Evolutionary conservation across 2,888 invertebrate genomes (phyloP).

Genomic region (Cistogaster globosa): DNA sequence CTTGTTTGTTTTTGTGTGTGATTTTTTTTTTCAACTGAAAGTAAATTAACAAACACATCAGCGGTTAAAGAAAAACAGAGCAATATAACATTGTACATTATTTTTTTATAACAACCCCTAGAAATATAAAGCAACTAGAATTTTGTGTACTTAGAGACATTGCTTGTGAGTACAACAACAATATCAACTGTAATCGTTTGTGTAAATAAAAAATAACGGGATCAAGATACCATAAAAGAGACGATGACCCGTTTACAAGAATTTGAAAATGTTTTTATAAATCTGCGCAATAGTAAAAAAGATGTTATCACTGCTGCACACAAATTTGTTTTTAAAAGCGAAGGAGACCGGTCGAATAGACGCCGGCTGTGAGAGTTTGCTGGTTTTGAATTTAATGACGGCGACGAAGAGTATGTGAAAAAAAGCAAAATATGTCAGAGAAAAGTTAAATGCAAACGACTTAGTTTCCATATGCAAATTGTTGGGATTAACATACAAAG

Average conservation of each 20-base stretch:
- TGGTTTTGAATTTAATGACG: no score
- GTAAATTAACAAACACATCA: no score
- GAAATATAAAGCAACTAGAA: neutral
- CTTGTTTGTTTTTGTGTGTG: no score
- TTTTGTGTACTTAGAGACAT: neutral
- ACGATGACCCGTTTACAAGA: neutral
- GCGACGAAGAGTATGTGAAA: no score
- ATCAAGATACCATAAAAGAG: neutral
- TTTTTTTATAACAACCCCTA: neutral
- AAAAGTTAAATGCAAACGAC: constrained; percentile 40
- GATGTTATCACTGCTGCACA: constrained; percentile 23
- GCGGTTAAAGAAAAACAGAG: neutral
- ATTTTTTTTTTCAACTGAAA: no score
- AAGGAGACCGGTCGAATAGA: constrained; percentile 41
- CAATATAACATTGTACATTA: neutral
- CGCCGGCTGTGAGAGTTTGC: constrained; percentile 23
- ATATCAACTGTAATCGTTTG: neutral
- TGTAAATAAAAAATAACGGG: neutral
- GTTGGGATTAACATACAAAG: constrained; percentile 26
- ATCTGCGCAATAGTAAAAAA: neutral
- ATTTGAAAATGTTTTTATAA: constrained; percentile 2
- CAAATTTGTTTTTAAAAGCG: constrained; percentile 23
- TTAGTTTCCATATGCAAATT: constrained; percentile 32
- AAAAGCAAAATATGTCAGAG: constrained; percentile 5
- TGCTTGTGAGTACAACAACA: no score